phyloP scores from a whole-genome alignment of 2,113 vertebrate genomes.

The Hassar affinis region DNA sequence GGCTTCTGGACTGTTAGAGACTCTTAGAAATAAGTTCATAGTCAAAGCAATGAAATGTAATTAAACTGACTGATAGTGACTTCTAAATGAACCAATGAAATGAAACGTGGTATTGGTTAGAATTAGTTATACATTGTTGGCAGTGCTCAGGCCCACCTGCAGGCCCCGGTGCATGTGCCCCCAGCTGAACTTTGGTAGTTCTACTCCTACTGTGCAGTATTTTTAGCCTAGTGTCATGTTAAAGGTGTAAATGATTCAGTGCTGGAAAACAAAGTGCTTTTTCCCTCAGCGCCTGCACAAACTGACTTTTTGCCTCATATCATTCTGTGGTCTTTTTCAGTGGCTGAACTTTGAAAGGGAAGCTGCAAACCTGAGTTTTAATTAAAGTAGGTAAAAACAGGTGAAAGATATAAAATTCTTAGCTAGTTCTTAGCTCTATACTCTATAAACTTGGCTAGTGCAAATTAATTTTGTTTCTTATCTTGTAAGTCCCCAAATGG shows the following conservation, averaged over 20 bases:
- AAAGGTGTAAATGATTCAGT: not conserved
- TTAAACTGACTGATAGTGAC: not conserved
- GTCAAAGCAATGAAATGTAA: not conserved
- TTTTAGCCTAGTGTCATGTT: not conserved
- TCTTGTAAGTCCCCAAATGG: too few relatives aligned
- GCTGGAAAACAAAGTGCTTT: not conserved
- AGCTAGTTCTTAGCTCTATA: too few relatives aligned
- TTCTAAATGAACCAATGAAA: not conserved
- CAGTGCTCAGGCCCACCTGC: not conserved
- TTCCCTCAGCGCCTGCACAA: not conserved
- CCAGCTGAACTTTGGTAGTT: not conserved
- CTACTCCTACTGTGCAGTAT: not conserved
- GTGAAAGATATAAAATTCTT: constrained; percentile 6
- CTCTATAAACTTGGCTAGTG: too few relatives aligned
- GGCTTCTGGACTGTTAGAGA: not conserved
- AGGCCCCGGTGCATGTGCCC: not conserved
- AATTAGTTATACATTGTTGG: too few relatives aligned
- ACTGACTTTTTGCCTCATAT: not conserved
- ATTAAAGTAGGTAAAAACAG: not conserved
- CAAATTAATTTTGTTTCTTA: not conserved
- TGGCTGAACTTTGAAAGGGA: not conserved
- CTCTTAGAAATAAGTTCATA: not conserved
- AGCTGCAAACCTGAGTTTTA: not conserved
- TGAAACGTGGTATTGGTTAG: not conserved
- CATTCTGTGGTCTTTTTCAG: not conserved